Percentiles rank a stretch among this genome's conserved stretches.
These are phyloP conservation scores for Ciconia nigra DNA, from an alignment of 2,797 vertebrate genomes.

Conservation along the genomic window DNA sequence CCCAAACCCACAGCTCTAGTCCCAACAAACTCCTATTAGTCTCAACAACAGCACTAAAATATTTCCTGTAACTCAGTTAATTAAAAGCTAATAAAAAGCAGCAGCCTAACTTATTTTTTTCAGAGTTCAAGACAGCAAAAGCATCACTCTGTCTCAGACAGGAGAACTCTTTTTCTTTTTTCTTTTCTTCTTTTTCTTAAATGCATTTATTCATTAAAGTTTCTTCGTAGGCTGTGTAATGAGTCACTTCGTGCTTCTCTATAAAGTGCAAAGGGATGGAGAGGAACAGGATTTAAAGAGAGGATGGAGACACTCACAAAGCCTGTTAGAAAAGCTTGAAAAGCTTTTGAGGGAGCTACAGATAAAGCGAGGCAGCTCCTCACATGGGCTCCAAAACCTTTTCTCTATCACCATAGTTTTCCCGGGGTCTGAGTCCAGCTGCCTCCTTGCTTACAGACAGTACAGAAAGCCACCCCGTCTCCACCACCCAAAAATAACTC, in stretches of 20 bases:
- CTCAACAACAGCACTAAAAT: background rate
- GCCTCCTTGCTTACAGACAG: background rate
- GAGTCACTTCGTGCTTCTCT: slow-evolving; percentile 49
- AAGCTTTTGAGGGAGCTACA: background rate
- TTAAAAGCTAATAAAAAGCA: slow-evolving; percentile 31
- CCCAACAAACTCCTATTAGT: background rate
- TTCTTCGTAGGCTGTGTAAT: slow-evolving; percentile 33
- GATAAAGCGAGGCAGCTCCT: background rate
- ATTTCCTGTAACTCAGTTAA: background rate
- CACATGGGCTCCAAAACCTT: background rate
- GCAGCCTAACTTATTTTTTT: background rate
- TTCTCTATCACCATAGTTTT: background rate
- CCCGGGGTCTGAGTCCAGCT: background rate
- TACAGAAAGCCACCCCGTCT: background rate
- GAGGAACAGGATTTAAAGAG: background rate
- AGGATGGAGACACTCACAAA: background rate
- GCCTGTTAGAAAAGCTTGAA: background rate
- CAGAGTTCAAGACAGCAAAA: background rate
- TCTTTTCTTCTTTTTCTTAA: background rate
- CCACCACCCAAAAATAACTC: background rate
- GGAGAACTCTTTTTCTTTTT: background rate
- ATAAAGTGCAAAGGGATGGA: background rate
- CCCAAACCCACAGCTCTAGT: background rate
- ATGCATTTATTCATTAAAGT: slow-evolving; percentile 48
- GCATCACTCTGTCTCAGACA: background rate